Conservation (phyloP, 2,113 vertebrate genomes). For the Phyllopteryx taeniolatus region DNA sequence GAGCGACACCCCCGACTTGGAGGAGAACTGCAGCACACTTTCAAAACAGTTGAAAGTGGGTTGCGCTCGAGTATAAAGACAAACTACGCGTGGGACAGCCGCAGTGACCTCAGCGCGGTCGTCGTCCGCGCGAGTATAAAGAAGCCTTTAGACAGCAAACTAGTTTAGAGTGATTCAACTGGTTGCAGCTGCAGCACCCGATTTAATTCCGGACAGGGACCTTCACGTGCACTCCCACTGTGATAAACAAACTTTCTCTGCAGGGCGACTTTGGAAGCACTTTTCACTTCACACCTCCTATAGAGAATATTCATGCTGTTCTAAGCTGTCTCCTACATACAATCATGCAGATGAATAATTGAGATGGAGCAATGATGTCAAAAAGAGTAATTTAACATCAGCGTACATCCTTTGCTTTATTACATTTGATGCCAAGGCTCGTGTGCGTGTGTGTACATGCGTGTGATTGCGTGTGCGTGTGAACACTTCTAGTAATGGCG, state of each 20-base stretch:
- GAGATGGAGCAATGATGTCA: slow-evolving; percentile 55
- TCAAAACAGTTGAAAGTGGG: no score
- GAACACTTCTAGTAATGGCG: slow-evolving; percentile 61
- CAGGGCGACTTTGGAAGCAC: slow-evolving; percentile 29
- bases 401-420: slow-evolving; percentile 68
- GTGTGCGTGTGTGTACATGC: background rate
- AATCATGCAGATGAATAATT: slow-evolving; percentile 65
- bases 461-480: slow-evolving; percentile 51
- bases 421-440: slow-evolving; percentile 54
- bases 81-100: no score
- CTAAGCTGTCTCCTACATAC: slow-evolving; percentile 44
- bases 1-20: no score
- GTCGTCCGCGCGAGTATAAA: no score
- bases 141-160: background rate
- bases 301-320: slow-evolving; percentile 58
- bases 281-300: slow-evolving; percentile 27
- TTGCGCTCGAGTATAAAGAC: no score
- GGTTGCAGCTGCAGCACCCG: background rate
- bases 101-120: no score
- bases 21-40: no score
- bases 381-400: slow-evolving; percentile 64
- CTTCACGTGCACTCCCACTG: slow-evolving; percentile 3
- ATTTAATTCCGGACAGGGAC: slow-evolving; percentile 5
- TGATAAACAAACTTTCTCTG: slow-evolving; percentile 34
- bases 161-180: background rate